Percentiles rank a stretch among this genome's conserved stretches.
phyloP scores from a whole-genome alignment of 2,797 vertebrate genomes.

The Antrozous pallidus region DNA sequence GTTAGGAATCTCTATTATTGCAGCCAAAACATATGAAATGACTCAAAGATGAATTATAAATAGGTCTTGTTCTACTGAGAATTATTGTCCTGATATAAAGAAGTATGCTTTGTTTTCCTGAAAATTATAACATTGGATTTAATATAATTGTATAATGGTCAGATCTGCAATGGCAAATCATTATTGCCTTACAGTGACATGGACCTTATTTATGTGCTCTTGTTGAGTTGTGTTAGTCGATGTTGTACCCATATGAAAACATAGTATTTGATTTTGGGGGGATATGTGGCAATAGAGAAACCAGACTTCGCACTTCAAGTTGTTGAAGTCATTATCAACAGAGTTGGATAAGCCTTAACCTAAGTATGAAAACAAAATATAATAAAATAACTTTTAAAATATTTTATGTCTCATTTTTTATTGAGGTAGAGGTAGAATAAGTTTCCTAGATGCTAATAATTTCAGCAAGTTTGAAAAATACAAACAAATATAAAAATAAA shows the following conservation, averaged over 20 bases:
- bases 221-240: not conserved
- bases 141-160: not conserved
- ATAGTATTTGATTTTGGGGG: not conserved
- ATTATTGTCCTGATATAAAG: slow-evolving; percentile 13
- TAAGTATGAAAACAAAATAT: slow-evolving; percentile 35
- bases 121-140: not conserved
- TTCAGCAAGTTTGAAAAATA: slow-evolving; percentile 19
- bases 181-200: not conserved
- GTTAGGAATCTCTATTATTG: slow-evolving; percentile 37
- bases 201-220: not conserved
- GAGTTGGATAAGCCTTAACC: not conserved
- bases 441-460: not conserved
- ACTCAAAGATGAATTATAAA: not conserved
- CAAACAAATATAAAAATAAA: not conserved
- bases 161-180: not conserved
- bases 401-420: not conserved
- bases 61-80: not conserved
- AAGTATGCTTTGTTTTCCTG: not conserved
- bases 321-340: not conserved
- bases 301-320: slow-evolving; percentile 31
- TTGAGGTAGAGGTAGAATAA: not conserved
- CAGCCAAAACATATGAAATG: not conserved
- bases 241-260: not conserved
- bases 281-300: slow-evolving; percentile 11
- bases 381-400: not conserved